Conservation (phyloP, 2,113 vertebrate species). For the Amphilophus citrinellus region DNA sequence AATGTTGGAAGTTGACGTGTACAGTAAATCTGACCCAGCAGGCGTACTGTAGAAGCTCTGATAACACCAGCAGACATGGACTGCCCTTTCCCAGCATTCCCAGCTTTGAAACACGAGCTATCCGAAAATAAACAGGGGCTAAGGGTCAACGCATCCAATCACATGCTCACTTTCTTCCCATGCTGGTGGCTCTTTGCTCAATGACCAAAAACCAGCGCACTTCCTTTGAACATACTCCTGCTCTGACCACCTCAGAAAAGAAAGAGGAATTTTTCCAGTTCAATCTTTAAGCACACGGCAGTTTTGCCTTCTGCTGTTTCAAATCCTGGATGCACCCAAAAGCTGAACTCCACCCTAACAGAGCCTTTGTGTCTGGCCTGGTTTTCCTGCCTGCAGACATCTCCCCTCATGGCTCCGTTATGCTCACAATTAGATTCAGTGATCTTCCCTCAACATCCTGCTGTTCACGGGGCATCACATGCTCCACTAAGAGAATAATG, state of each 20-base stretch:
- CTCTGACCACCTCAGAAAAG: neutral
- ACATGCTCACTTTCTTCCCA: neutral
- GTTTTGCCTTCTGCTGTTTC: constrained; percentile 19
- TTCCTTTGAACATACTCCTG: fast-evolving
- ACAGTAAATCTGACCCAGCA: constrained; percentile 21
- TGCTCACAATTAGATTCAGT: constrained; percentile 60
- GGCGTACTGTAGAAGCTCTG: constrained; percentile 23
- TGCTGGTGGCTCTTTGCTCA: neutral
- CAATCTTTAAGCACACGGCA: constrained; percentile 23
- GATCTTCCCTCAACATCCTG: constrained; percentile 50
- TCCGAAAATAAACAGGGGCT: constrained; percentile 75
- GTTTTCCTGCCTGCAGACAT: constrained; percentile 36
- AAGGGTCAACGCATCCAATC: constrained; percentile 54
- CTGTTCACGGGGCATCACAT: constrained; percentile 69
- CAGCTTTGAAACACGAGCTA: constrained; percentile 71
- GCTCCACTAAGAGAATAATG: constrained; percentile 37
- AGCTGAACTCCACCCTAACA: constrained; percentile 28
- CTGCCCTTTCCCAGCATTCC: constrained; percentile 59
- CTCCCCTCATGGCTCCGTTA: constrained; percentile 9
- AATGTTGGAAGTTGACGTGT: neutral
- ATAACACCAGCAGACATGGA: constrained; percentile 26
- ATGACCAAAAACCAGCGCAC: constrained; percentile 21
- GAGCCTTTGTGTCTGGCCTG: neutral
- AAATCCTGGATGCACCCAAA: neutral
- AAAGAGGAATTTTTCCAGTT: neutral